Evolutionary conservation across 2,113 vertebrate genomes (phyloP), one percentile per base, ranked within the genome.

Genomic region (Tupaia tana): DNA sequence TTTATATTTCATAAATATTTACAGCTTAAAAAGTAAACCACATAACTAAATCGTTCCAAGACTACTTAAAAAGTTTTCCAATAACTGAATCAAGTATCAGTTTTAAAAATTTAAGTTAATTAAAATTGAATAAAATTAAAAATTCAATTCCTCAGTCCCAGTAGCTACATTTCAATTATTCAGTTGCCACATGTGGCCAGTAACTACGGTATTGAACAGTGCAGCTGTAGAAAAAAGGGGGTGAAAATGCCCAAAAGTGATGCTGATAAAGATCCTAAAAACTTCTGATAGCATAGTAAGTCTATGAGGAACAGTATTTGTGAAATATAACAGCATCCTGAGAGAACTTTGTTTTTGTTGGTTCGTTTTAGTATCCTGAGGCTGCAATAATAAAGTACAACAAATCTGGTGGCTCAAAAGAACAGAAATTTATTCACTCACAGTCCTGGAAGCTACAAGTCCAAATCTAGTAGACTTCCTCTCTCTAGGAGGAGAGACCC

Each of bases 81-180:
- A 87, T 78, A 90, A 78, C 78, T 63, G 85, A 97, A 86, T 88
- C 64, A 92, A 94, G 52, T 79, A n/a, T 27, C 77, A 70, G 70
- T 89, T 94, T 97, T 82, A 95, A 95, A 97, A 95, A 80, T 96
- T 90, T 94, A 96, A 95, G 84, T 94, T 74, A 96, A 95, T 97
- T 96, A 97, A 97, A 96, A 88, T 94, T 90, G 79, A 90, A 90
- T 54, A 90, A 64, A 96, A 96, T 95, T 95, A 95, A 96, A 97
- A 93, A 94, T 95, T 94, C 20, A 95, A 77, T 86, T 89, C 64
- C 63, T 91, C 43, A 66, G 31, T 90, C 69, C 71, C 70, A 34
- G 63, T 74, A 94, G 66, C 22, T 92, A 75, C 22, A 59, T 89
- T 89, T 97, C 29, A 96, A 94, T 97, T 95, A 95, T 95, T 95